phyloP scores from a whole-genome alignment of 2,888 invertebrate species.

The Tipula unca region DNA sequence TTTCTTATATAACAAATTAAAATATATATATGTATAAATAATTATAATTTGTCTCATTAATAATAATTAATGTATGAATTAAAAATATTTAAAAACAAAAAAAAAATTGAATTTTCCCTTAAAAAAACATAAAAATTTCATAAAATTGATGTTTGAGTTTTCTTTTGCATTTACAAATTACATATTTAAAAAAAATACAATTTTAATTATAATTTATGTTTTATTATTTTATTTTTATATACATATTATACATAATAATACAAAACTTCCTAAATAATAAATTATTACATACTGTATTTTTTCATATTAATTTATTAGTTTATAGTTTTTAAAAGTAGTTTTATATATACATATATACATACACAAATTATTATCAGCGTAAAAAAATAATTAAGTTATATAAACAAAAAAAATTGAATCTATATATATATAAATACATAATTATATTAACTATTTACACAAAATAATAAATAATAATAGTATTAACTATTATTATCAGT shows the following conservation, averaged over 20 bases:
- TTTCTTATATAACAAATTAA: not conserved
- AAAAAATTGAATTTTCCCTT: not conserved
- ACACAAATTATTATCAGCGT: not conserved
- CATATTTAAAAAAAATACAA: not conserved
- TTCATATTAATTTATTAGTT: not conserved
- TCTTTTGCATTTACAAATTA: constrained; percentile 2
- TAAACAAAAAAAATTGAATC: not conserved
- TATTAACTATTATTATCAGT: not conserved
- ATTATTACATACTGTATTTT: not conserved
- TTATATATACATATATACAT: not conserved
- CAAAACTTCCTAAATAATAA: not conserved
- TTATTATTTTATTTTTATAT: not conserved
- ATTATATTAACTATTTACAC: not conserved
- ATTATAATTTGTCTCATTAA: not conserved
- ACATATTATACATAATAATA: not conserved
- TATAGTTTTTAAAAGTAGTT: not conserved
- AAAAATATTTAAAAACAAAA: not conserved
- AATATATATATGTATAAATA: not conserved
- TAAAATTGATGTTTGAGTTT: constrained; percentile 1
- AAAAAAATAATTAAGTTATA: not conserved
- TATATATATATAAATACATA: not conserved
- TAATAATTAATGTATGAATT: not conserved
- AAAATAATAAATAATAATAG: not conserved
- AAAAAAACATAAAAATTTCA: not conserved
- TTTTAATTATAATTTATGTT: not conserved